Base-by-base conservation (phyloP, 2,113 vertebrate species). In the Tachysurus vachellii region DNA sequence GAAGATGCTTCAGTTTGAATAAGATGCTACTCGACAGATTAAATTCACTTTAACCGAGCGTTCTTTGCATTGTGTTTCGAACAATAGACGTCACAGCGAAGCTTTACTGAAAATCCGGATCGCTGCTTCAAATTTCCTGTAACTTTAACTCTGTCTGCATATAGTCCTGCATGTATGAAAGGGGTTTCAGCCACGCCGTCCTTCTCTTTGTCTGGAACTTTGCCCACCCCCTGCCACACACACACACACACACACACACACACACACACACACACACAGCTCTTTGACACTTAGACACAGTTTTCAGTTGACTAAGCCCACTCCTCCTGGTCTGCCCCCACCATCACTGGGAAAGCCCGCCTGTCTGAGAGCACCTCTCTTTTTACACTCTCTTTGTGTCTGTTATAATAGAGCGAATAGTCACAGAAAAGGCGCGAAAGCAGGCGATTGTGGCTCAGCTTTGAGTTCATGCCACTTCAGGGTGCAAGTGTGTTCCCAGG, bases 301-400 rank as follows among this genome's bases (percentile, higher is more conserved):
- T 83, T 66, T 57, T 88, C 89, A 77, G 16, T 91, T 88, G 81
- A 83, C 12, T 76, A 77, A n/a, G 31, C 47, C 16, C 3, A 10
- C 57, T 28, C 56, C 47, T 81, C 77, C 85, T 75, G 36, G 31
- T 62, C 64, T 61, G 31, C 76, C 77, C 76, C 86, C 10, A 23
- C 80, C 66, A 75, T 71, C 86, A 68, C 36, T 57, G 87, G 57
- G 88, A 83, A 91, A 75, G 56, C 75, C 81, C 2, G 44, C 70
- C 80, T 77, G 26, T 89, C 89, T 91, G 89, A 87, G 73, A 88
- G 90, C 75, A 42, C 83, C 88, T 89, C 88, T 82, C 66, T 85
- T 64, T 87, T 57, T 42, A 71, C 57, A 79, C 6, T 44, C 23
- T 42, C 66, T 77, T 84, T 90, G 59, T 92, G 28, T 23, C 36